phyloP scores from a whole-genome alignment of 2,113 vertebrate genomes.

The Herpetotheres cachinnans region DNA sequence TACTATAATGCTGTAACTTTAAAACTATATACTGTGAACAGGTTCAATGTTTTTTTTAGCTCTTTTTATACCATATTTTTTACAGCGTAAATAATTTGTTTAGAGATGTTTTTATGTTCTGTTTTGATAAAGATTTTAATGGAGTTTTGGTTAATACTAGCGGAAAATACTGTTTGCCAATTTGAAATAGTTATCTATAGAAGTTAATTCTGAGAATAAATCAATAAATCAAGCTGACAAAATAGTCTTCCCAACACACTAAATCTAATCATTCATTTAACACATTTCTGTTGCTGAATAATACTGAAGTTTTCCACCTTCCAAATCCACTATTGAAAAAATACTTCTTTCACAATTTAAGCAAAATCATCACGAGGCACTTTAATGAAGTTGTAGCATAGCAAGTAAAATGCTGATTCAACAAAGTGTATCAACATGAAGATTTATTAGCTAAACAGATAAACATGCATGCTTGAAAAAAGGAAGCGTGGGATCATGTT shows the following conservation, averaged over 20 bases:
- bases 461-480: constrained; percentile 58
- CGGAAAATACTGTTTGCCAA: constrained; percentile 51
- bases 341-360: neutral
- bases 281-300: neutral
- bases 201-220: constrained; percentile 34
- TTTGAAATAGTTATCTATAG: constrained; percentile 33
- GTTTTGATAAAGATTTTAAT: constrained; percentile 57
- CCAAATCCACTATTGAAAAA: neutral
- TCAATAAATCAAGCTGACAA: constrained; percentile 9
- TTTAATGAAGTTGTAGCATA: constrained; percentile 39
- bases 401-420: constrained; percentile 18
- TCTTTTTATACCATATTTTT: constrained; percentile 71
- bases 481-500: constrained; percentile 40
- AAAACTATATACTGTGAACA: constrained; percentile 77
- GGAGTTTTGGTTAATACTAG: constrained; percentile 53
- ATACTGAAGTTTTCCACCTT: constrained; percentile 5
- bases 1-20: constrained; percentile 70
- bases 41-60: constrained; percentile 60
- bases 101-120: constrained; percentile 60
- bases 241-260: constrained; percentile 5
- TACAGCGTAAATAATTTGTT: constrained; percentile 65
- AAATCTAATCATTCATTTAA: constrained; percentile 26
- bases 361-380: constrained; percentile 32
- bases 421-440: neutral
- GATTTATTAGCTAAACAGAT: constrained; percentile 12